These are phyloP conservation scores for Reticulitermes speratus DNA, from an alignment of 1,140 invertebrate genomes.

Conservation along the genomic window DNA sequence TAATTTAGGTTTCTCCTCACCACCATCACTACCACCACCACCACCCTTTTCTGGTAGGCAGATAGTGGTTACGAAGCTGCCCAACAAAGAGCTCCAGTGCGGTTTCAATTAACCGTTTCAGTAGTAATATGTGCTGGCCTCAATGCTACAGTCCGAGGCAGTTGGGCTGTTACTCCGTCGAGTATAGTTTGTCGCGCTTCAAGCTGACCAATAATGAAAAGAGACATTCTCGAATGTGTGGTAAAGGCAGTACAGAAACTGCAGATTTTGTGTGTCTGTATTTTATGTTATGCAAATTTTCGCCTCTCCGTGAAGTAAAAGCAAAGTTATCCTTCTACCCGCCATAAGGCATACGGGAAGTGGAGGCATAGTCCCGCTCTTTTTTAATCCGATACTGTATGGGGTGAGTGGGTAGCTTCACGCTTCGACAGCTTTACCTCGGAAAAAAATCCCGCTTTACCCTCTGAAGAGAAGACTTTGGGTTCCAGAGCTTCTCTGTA, in stretches of 20 bases:
- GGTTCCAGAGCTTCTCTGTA: no score
- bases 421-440: no score
- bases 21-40: background rate
- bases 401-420: no score
- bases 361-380: no score
- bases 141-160: background rate
- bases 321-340: no score
- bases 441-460: no score
- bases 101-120: background rate
- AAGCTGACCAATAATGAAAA: background rate
- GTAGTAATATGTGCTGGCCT: background rate
- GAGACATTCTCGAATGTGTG: background rate
- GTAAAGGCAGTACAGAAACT: background rate
- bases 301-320: no score
- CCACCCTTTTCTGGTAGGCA: background rate
- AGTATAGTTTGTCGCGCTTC: background rate
- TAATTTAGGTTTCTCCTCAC: conserved; percentile 14
- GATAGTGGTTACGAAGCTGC: background rate
- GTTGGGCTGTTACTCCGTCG: background rate
- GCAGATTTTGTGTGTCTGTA: background rate
- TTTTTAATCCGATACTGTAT: no score
- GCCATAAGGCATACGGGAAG: no score
- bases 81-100: background rate
- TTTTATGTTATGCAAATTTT: no score
- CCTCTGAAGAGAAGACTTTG: no score